Percentiles rank a stretch among this genome's conserved stretches.
Conservation (phyloP, 1,140 invertebrate species). For the Dendroctonus valens region DNA sequence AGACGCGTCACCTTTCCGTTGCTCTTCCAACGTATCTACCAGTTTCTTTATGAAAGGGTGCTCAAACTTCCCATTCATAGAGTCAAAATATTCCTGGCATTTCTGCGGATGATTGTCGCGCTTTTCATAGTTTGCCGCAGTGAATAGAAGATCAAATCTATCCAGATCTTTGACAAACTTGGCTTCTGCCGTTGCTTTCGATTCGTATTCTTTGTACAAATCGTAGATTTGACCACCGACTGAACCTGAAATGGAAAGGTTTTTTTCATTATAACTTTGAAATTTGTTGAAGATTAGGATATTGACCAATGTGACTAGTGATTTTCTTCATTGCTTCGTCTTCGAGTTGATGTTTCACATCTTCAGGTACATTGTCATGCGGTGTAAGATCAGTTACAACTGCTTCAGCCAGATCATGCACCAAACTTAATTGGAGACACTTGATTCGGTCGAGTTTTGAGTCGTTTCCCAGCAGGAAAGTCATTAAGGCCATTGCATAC, state of each 20-base stretch:
- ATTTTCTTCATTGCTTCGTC: conserved; percentile 83
- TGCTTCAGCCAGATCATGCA: conserved; percentile 96
- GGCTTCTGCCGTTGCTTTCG: conserved; percentile 80
- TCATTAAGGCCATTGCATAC: conserved; percentile 95
- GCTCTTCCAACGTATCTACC: conserved; percentile 33
- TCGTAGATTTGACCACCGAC: conserved; percentile 43
- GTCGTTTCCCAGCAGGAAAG: conserved; percentile 75
- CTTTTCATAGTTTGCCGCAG: conserved; percentile 94
- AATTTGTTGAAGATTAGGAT: background rate
- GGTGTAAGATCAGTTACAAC: conserved; percentile 98
- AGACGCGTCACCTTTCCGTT: too few relatives aligned
- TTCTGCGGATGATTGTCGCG: conserved; percentile 66
- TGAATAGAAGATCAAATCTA: conserved; percentile 91
- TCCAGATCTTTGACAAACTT: conserved; percentile 95
- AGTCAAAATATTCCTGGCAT: conserved; percentile 88
- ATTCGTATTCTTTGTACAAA: conserved; percentile 86
- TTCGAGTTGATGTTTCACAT: conserved; percentile 85
- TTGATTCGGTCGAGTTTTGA: conserved; percentile 61
- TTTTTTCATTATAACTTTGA: background rate
- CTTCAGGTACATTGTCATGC: conserved; percentile 77
- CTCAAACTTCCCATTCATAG: conserved; percentile 73
- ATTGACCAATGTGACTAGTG: conserved; percentile 46
- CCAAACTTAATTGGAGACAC: conserved; percentile 71
- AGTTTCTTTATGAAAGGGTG: conserved; percentile 63
- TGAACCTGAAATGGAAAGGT: conserved; percentile 15